phyloP scores from a whole-genome alignment of 2,888 invertebrate species.

The Drosophila nigritarsus region DNA sequence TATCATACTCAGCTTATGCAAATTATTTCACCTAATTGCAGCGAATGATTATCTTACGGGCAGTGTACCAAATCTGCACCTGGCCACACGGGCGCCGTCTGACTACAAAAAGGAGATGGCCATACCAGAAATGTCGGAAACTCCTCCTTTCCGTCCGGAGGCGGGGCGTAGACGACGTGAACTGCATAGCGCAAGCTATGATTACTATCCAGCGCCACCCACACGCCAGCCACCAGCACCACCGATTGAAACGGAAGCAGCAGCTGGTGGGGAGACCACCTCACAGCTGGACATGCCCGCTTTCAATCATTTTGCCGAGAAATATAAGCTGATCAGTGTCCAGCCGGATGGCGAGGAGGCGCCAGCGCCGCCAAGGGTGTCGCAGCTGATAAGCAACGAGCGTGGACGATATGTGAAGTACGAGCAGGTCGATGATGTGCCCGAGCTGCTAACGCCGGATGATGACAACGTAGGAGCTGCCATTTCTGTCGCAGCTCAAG shows the following conservation, averaged over 20 bases:
- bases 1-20: background rate
- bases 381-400: slow-evolving; percentile 31
- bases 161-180: slow-evolving; percentile 43
- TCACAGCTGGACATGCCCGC: slow-evolving; percentile 59
- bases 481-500: slow-evolving; percentile 63
- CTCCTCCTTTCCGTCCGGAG: slow-evolving; percentile 33
- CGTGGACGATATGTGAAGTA: slow-evolving; percentile 76
- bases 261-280: slow-evolving; percentile 1
- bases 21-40: slow-evolving; percentile 9
- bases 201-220: slow-evolving; percentile 49
- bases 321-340: slow-evolving; percentile 58
- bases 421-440: slow-evolving; percentile 76
- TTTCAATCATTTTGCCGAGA: slow-evolving; percentile 72
- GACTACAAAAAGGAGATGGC: slow-evolving; percentile 18
- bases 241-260: slow-evolving; percentile 25
- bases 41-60: slow-evolving; percentile 53
- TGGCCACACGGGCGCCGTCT: slow-evolving; percentile 24
- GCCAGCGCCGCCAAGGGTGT: slow-evolving; percentile 3
- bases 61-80: slow-evolving; percentile 65
- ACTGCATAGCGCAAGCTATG: slow-evolving; percentile 57
- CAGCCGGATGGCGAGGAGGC: slow-evolving; percentile 23
- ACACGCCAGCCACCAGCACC: slow-evolving; percentile 70
- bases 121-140: slow-evolving; percentile 32
- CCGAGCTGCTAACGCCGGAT: slow-evolving; percentile 66
- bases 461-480: slow-evolving; percentile 55